These are phyloP conservation scores for Anoura caudifer DNA, from an alignment of 2,113 vertebrate species.

Conservation along the genomic window DNA sequence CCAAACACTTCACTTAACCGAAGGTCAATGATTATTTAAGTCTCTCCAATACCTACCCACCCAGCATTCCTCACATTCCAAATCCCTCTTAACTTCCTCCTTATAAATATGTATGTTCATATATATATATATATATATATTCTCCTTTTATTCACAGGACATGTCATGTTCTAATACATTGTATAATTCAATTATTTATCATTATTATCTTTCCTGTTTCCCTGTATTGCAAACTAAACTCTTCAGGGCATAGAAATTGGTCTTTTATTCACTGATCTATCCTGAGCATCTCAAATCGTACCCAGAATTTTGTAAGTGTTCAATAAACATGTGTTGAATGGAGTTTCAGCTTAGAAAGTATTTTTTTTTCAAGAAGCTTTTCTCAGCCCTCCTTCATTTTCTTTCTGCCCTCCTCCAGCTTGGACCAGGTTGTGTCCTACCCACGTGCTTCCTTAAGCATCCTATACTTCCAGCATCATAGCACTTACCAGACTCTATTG, in stretches of 20 bases:
- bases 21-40: not conserved
- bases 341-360: not conserved
- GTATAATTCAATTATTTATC: not conserved
- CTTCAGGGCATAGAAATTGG: not conserved
- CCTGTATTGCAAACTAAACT: not conserved
- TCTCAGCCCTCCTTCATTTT: not conserved
- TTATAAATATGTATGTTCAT: not conserved
- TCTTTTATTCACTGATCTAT: not conserved
- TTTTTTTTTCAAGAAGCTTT: not conserved
- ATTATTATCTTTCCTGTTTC: not conserved
- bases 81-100: not conserved
- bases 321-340: not conserved
- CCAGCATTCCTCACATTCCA: not conserved
- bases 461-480: not conserved
- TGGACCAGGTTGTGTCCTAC: rapidly evolving
- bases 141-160: not conserved
- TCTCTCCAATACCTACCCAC: not conserved
- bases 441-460: not conserved
- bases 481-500: not conserved
- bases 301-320: not conserved
- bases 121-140: not conserved
- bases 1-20: not conserved
- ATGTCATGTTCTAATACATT: not conserved
- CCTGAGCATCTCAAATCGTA: not conserved
- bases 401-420: not conserved